Conservation (phyloP, 2,888 invertebrate species). For the Luffia ferchaultella region DNA sequence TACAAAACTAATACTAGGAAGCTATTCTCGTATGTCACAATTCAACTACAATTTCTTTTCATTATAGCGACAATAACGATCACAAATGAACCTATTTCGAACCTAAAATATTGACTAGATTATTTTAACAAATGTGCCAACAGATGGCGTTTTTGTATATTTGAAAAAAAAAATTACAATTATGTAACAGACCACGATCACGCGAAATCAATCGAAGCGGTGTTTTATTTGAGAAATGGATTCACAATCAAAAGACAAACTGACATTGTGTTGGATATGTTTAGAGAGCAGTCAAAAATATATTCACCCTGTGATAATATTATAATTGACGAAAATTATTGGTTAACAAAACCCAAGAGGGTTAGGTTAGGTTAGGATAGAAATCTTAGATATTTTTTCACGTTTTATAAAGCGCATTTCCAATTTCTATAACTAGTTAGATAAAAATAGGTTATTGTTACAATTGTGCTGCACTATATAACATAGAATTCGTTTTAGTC, state of each 20-base stretch:
- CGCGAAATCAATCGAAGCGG: too few relatives aligned
- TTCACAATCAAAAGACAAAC: too few relatives aligned
- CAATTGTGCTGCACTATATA: not conserved
- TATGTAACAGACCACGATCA: too few relatives aligned
- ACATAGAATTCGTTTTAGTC: not conserved
- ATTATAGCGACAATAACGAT: constrained; percentile 14
- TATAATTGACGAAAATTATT: constrained; percentile 59
- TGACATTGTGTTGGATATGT: too few relatives aligned
- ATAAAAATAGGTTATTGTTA: constrained; percentile 24
- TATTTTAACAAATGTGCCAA: too few relatives aligned
- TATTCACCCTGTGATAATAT: constrained; percentile 50
- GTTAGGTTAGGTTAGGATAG: constrained; percentile 27
- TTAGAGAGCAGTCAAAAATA: not conserved
- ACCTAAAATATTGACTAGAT: not conserved
- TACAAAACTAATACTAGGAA: constrained; percentile 64
- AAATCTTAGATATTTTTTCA: constrained; percentile 10
- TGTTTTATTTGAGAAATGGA: too few relatives aligned
- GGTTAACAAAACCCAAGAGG: constrained; percentile 39
- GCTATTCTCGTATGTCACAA: constrained; percentile 50
- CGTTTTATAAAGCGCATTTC: constrained; percentile 14
- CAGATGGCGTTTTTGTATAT: too few relatives aligned
- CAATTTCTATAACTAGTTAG: constrained; percentile 29
- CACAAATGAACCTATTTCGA: not conserved
- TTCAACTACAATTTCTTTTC: constrained; percentile 2
- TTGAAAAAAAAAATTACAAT: too few relatives aligned